Evolutionary conservation across 1,140 invertebrate genomes (phyloP), one percentile per base, ranked within the genome.

Genomic region (Bactericera cockerelli): DNA sequence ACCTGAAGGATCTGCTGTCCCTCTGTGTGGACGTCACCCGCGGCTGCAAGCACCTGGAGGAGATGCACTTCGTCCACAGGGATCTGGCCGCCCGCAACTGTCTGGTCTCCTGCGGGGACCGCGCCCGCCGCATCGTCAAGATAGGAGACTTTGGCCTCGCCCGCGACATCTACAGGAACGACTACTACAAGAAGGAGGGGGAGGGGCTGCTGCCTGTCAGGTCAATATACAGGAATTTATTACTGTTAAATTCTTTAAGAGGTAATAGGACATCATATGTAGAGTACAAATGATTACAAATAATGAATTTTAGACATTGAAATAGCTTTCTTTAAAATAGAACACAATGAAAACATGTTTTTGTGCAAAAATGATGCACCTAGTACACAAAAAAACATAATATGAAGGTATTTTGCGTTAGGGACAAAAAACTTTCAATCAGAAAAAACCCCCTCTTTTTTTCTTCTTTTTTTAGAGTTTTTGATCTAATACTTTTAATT

Each of bases 141-240:
- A 96, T 98, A 58, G 91, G 91, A 0, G 93, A 98, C 68, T 98
- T 98, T 73, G 94, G 94, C 0, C 72, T 97, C 1, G 91, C 93
- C 0, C 75, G 93, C 64, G 93, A 96, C 71, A 89, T 97, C 63
- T 96, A 97, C 70, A 89, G 91, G 69, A 94, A 92, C 70, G 93
- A 98, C 71, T 98, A 97, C 69, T 98, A 98, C 68, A 77, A 92
- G 59, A 96, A 92, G 70, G 88, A 92, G 72, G 84, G 85, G 25
- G 81, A 86, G 75, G 87, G 81, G 16, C 65, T 79, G 8, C 66
- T 84, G n/a, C 81, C 81, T 22, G 77, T 83, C 0, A 66, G 79
- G 65, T 95, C 89, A 0, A 73, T 96, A 28, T 77, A 87, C 19
- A 93, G 94, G 73, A 88, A 89, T 16, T n/a, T n/a, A 49, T 58